Evolutionary conservation across 2,888 invertebrate species (phyloP), one percentile per base, ranked within the genome.

Genomic region (Nemoura dubitans): DNA sequence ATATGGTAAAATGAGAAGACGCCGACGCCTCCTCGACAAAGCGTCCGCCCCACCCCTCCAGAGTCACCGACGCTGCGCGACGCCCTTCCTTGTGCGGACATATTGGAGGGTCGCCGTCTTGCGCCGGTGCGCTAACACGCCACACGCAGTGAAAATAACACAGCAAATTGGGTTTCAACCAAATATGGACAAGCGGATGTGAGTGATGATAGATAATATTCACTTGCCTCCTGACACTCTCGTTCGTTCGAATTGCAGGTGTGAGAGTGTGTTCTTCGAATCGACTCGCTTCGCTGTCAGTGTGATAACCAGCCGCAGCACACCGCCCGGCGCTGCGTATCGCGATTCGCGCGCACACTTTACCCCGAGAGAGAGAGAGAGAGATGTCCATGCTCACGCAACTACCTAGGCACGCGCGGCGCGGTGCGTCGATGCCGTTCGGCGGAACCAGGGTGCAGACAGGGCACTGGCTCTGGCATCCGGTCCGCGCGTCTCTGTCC

Each of bases 111-210:
- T 2, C 16, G 59, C 2, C 16, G 59, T 25, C 27, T 84, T 28
- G 84, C 25, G 28, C 36, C 83, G 43, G 83, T 42, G n/a, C 36
- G 42, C 29, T 42, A 42, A 43, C 0, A 84, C 84, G 59, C 84
- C 84, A 84, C 84, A 84, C 84, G 84, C 84, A 76, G 84, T 76
- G 43, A 84, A 84, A 84, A 59, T 21, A 84, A 84, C 84, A 84
- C 84, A 84, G 29, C 84, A 59, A 84, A 84, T 76, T 84, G 84
- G 84, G 59, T 83, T 84, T 16, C 59, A 84, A 84, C 84, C 76
- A 76, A 84, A 84, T 81, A 84, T 76, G 16, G 59, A 26, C 84
- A 84, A 84, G 84, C 84, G 59, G 59, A 84, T 59, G 59, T 28
- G 59, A 84, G 59, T 76, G 84, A 84, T 84, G 84, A 83, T 42